These are phyloP conservation scores for Cyclopterus lumpus DNA, from an alignment of 2,797 vertebrate species.

Conservation along the genomic window DNA sequence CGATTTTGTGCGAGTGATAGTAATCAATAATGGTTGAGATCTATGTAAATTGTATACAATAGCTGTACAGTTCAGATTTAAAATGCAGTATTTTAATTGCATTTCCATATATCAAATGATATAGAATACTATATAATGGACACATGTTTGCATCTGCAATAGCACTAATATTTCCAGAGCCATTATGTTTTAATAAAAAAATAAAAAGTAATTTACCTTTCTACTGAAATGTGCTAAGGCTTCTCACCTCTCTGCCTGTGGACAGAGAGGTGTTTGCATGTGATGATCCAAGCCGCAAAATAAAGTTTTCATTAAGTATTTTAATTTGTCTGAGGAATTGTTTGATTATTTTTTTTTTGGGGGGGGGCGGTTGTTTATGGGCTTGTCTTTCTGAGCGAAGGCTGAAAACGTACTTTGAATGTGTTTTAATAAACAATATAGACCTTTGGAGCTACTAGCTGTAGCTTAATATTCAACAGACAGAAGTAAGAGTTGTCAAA, in stretches of 20 bases:
- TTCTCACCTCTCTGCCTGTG: slow-evolving; percentile 69
- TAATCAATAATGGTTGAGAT: slow-evolving; percentile 39
- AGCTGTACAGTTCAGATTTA: slow-evolving; percentile 79
- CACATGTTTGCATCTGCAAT: slow-evolving; percentile 67
- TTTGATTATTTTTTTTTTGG: too few relatives aligned
- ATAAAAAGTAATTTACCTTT: slow-evolving; percentile 70
- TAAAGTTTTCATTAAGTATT: slow-evolving; percentile 73
- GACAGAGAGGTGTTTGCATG: slow-evolving; percentile 74
- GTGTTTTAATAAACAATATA: neutral
- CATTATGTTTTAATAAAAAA: slow-evolving; percentile 75
- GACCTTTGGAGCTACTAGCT: neutral
- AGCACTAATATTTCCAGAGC: slow-evolving; percentile 73
- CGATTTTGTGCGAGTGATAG: slow-evolving; percentile 32
- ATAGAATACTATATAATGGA: slow-evolving; percentile 72
- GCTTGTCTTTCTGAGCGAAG: neutral
- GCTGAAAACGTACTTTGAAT: neutral
- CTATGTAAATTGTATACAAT: slow-evolving; percentile 71
- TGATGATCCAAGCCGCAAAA: slow-evolving; percentile 76
- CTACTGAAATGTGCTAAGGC: slow-evolving; percentile 67
- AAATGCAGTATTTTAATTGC: slow-evolving; percentile 87
- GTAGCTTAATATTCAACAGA: too few relatives aligned
- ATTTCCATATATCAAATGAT: slow-evolving; percentile 75
- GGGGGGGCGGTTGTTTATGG: neutral
- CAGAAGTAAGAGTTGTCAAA: neutral
- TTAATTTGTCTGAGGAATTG: neutral